Evolutionary conservation across 2,113 vertebrate genomes (phyloP).

Genomic region (Raja brachyura): DNA sequence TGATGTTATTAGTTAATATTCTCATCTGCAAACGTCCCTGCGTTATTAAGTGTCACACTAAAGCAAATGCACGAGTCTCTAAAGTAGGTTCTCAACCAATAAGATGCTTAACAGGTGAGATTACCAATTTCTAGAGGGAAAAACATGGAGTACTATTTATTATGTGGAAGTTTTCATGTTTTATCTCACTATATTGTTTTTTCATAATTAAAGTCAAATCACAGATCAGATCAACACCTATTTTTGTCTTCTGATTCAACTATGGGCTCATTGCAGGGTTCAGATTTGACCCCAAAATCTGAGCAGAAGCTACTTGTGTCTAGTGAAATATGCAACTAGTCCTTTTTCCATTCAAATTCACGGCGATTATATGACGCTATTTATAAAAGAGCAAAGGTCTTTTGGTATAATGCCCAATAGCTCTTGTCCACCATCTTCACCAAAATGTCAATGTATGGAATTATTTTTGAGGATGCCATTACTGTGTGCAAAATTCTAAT

Average conservation of each 20-base stretch:
- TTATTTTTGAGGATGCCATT: not conserved
- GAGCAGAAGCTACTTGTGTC: not conserved
- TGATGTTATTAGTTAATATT: not conserved
- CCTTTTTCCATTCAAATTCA: not conserved
- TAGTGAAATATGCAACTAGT: not conserved
- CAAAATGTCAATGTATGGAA: not conserved
- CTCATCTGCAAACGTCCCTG: not conserved
- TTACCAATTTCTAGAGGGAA: no score
- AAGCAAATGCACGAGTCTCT: not conserved
- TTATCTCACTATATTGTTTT: not conserved
- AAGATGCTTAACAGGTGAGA: not conserved
- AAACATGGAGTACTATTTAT: not conserved
- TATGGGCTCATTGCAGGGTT: not conserved
- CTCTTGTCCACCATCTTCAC: not conserved
- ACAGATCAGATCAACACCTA: not conserved
- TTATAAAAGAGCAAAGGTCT: not conserved
- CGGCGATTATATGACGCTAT: not conserved
- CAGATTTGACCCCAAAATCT: not conserved
- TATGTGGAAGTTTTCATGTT: not conserved
- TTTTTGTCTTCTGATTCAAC: not conserved
- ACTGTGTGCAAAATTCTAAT: not conserved
- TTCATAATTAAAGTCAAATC: not conserved
- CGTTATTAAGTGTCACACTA: not conserved
- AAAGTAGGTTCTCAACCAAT: not conserved
- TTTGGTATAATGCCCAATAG: not conserved